These are phyloP conservation scores for Phalacrocorax pelagicus DNA, from an alignment of 2,113 vertebrate genomes.

Conservation along the genomic window DNA sequence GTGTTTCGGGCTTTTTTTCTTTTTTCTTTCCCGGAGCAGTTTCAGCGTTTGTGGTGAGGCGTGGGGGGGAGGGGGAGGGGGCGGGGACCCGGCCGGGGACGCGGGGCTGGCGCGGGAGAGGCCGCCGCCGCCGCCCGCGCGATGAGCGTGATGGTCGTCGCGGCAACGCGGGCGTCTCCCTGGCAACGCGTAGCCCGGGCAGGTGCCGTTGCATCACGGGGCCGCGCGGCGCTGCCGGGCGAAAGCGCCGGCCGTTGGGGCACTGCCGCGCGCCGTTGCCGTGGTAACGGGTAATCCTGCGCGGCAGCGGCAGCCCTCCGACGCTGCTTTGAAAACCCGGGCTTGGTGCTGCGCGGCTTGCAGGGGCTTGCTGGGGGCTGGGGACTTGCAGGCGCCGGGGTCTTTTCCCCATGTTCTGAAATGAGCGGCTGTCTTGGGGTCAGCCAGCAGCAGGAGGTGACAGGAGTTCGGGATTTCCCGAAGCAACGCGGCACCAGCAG, in stretches of 20 bases:
- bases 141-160: constrained; percentile 83
- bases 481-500: background rate
- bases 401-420: constrained; percentile 50
- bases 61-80: constrained; percentile 19
- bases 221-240: constrained; percentile 80
- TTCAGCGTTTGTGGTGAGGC: background rate
- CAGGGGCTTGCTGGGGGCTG: too few relatives aligned
- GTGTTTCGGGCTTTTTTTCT: too few relatives aligned
- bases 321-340: constrained; percentile 54
- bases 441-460: constrained; percentile 63
- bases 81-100: too few relatives aligned
- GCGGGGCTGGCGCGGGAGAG: constrained; percentile 68
- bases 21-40: background rate
- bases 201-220: constrained; percentile 84
- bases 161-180: constrained; percentile 80
- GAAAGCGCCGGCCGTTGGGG: constrained; percentile 87
- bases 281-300: constrained; percentile 85
- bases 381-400: fast-evolving
- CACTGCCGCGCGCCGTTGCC: constrained; percentile 85
- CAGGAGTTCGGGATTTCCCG: constrained; percentile 36
- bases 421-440: constrained; percentile 68
- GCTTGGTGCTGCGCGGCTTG: constrained; percentile 22
- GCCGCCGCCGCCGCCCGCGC: constrained; percentile 76
- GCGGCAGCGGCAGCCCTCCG: constrained; percentile 82
- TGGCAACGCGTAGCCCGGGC: constrained; percentile 81